Evolutionary conservation across 2,113 vertebrate species (phyloP).

Genomic region (Bufo bufo): DNA sequence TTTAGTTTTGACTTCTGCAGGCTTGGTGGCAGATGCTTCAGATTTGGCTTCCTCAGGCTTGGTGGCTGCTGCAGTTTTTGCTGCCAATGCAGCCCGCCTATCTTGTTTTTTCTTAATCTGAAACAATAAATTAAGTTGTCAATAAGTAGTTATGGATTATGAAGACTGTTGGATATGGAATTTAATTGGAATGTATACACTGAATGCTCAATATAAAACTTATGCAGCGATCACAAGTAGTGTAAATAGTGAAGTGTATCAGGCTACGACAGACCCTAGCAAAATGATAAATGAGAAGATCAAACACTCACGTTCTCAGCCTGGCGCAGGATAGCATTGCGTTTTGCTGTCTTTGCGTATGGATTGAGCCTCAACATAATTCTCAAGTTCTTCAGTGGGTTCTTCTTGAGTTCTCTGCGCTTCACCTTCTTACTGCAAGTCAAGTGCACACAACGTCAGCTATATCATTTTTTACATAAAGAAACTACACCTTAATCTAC

Average conservation of each 20-base stretch:
- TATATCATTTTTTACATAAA: background rate
- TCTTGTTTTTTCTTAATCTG: background rate
- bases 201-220: too few relatives aligned
- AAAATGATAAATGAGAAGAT: background rate
- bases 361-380: constrained; percentile 97
- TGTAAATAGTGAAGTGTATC: background rate
- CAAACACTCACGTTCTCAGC: constrained; percentile 78
- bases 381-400: constrained; percentile 94
- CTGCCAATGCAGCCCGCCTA: background rate
- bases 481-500: background rate
- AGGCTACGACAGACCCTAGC: background rate
- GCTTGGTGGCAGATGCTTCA: background rate
- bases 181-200: too few relatives aligned
- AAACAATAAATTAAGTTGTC: background rate
- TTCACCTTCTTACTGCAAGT: constrained; percentile 85
- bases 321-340: constrained; percentile 89
- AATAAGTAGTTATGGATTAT: too few relatives aligned
- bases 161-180: too few relatives aligned
- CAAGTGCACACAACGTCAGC: background rate
- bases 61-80: background rate
- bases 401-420: constrained; percentile 96
- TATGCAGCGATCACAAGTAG: background rate
- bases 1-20: background rate
- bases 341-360: constrained; percentile 89
- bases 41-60: background rate